Conservation (phyloP, 2,888 invertebrate genomes). For the Geotrupes spiniger region DNA sequence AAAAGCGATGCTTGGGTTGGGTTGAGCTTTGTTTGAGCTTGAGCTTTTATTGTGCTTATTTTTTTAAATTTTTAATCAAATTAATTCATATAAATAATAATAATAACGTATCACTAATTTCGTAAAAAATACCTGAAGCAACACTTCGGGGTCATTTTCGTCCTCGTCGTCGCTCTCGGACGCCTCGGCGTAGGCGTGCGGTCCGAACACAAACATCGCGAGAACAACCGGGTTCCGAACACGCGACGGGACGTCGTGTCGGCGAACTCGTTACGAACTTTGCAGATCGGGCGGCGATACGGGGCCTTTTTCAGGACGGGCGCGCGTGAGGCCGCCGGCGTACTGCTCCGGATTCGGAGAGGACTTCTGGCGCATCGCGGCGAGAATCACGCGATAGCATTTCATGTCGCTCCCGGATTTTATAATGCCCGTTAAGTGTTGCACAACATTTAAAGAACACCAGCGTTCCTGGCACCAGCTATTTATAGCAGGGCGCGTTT, state of each 20-base stretch:
- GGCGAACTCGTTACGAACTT: too few relatives aligned
- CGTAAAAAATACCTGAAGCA: constrained; percentile 35
- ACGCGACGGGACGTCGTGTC: too few relatives aligned
- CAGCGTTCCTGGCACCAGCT: constrained; percentile 41
- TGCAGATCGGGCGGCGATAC: too few relatives aligned
- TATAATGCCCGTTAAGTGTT: constrained; percentile 36
- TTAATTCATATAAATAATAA: too few relatives aligned
- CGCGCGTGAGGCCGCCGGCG: too few relatives aligned
- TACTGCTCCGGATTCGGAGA: constrained; percentile 9
- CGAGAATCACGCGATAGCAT: constrained; percentile 31
- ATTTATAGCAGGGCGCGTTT: constrained; percentile 17
- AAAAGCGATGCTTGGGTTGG: too few relatives aligned
- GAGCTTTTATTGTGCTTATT: too few relatives aligned
- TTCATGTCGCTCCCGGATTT: constrained; percentile 34
- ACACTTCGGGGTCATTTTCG: constrained; percentile 36
- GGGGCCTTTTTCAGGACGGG: too few relatives aligned
- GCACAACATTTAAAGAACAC: constrained; percentile 32
- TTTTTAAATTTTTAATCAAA: too few relatives aligned
- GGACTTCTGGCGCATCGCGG: constrained; percentile 13
- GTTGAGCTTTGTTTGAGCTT: too few relatives aligned
- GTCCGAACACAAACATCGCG: constrained; percentile 46
- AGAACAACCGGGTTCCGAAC: too few relatives aligned
- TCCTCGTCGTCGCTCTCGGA: constrained; percentile 35
- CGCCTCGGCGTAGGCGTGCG: constrained; percentile 30
- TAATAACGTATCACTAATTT: too few relatives aligned